Conservation (phyloP, 2,797 vertebrate genomes). For the Aeoliscus strigatus region DNA sequence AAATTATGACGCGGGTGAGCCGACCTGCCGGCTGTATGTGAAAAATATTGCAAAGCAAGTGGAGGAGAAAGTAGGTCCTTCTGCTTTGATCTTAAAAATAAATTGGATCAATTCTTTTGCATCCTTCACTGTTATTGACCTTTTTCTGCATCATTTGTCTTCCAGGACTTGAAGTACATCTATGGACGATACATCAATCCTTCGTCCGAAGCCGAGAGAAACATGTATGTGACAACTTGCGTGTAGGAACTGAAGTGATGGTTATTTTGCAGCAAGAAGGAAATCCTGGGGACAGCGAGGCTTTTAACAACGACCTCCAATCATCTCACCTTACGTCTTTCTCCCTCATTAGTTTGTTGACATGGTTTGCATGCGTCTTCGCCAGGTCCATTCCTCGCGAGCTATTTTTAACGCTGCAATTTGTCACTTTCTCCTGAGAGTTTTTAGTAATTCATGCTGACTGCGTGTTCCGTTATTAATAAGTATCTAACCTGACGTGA, state of each 20-base stretch:
- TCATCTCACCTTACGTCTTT: neutral
- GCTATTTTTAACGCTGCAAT: constrained; percentile 51
- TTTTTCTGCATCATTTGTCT: constrained; percentile 14
- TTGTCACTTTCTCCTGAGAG: constrained; percentile 53
- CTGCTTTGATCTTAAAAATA: no score
- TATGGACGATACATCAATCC: constrained; percentile 91
- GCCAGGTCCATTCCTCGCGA: neutral
- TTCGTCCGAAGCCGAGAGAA: constrained; percentile 85
- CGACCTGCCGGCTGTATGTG: constrained; percentile 97
- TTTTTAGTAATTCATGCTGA: constrained; percentile 60
- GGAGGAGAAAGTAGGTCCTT: constrained; percentile 85
- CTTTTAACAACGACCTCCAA: neutral
- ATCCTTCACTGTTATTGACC: neutral
- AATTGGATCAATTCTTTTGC: neutral
- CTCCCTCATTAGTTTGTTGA: neutral
- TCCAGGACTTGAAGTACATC: constrained; percentile 93
- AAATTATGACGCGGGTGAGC: constrained; percentile 91
- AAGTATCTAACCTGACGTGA: constrained; percentile 46
- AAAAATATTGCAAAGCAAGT: constrained; percentile 97
- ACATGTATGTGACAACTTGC: constrained; percentile 81
- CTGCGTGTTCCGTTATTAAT: constrained; percentile 57
- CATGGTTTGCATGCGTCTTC: constrained; percentile 1
- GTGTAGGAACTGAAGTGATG: no score
- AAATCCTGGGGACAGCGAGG: no score
- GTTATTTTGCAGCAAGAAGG: no score